These are phyloP conservation scores for Microplitis manilae DNA, from an alignment of 2,888 invertebrate genomes.

Conservation along the genomic window DNA sequence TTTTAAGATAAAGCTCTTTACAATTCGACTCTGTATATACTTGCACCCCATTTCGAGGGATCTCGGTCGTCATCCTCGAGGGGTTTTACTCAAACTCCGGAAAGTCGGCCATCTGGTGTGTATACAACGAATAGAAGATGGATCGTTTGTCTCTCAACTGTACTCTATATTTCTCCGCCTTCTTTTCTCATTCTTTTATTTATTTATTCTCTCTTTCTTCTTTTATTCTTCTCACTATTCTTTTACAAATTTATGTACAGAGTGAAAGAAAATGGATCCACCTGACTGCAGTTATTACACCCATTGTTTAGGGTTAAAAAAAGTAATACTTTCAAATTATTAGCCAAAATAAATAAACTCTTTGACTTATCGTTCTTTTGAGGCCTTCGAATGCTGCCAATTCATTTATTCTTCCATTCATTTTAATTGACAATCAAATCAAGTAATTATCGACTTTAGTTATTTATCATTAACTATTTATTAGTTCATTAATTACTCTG, in stretches of 20 bases:
- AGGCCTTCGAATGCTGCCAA: too few relatives aligned
- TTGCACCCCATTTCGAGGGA: slow-evolving; percentile 12
- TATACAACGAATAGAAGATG: slow-evolving; percentile 10
- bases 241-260: background rate
- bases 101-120: slow-evolving; percentile 22
- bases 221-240: background rate
- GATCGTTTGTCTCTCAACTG: slow-evolving; percentile 16
- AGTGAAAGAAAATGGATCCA: background rate
- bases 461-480: too few relatives aligned
- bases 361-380: too few relatives aligned
- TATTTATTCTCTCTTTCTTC: background rate
- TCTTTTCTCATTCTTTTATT: slow-evolving; percentile 3
- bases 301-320: background rate
- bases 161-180: background rate
- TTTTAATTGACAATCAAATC: too few relatives aligned
- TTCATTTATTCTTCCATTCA: too few relatives aligned
- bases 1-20: background rate
- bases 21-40: slow-evolving; percentile 1
- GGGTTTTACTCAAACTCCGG: slow-evolving; percentile 3
- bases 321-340: background rate
- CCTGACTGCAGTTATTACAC: background rate
- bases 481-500: too few relatives aligned
- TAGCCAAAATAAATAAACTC: background rate
- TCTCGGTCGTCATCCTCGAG: slow-evolving; percentile 22
- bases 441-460: too few relatives aligned